These are phyloP conservation scores for Oxytorus armatus DNA, from an alignment of 2,888 invertebrate species.

Conservation along the genomic window DNA sequence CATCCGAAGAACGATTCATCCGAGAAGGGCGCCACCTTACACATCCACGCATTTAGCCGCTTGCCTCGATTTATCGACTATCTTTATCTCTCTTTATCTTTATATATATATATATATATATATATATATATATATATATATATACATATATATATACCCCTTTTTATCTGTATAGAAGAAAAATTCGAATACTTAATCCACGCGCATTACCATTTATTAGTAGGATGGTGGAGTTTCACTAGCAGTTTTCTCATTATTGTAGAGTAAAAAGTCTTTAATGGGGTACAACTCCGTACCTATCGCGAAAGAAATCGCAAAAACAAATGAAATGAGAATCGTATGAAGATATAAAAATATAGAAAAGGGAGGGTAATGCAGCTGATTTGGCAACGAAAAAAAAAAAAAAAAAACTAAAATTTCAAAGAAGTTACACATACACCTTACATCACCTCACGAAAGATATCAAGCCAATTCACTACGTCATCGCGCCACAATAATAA, in stretches of 20 bases:
- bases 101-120: conserved; percentile 47
- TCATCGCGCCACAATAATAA: conserved; percentile 58
- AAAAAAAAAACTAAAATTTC: conserved; percentile 1
- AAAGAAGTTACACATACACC: background rate
- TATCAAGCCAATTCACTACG: conserved; percentile 50
- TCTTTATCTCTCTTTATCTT: conserved; percentile 46
- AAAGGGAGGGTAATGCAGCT: background rate
- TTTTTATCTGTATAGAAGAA: conserved; percentile 59
- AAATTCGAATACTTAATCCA: conserved; percentile 64
- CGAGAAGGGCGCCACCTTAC: conserved; percentile 4
- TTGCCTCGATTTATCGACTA: conserved; percentile 56
- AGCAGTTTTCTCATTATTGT: conserved; percentile 53
- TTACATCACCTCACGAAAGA: conserved; percentile 9
- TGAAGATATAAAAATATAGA: conserved; percentile 9
- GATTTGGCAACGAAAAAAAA: conserved; percentile 29
- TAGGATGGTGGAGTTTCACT: conserved; percentile 54
- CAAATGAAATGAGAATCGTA: conserved; percentile 8
- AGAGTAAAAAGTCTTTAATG: conserved; percentile 16
- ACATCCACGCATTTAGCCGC: conserved; percentile 57
- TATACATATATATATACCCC: conserved; percentile 43
- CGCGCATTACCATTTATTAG: conserved; percentile 60
- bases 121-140: conserved; percentile 49
- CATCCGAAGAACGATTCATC: background rate
- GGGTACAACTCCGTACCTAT: conserved; percentile 13
- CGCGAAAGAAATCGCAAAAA: conserved; percentile 10